Base-by-base conservation (phyloP, 2,888 invertebrate species). In the Hirtodrosophila alboralis region DNA sequence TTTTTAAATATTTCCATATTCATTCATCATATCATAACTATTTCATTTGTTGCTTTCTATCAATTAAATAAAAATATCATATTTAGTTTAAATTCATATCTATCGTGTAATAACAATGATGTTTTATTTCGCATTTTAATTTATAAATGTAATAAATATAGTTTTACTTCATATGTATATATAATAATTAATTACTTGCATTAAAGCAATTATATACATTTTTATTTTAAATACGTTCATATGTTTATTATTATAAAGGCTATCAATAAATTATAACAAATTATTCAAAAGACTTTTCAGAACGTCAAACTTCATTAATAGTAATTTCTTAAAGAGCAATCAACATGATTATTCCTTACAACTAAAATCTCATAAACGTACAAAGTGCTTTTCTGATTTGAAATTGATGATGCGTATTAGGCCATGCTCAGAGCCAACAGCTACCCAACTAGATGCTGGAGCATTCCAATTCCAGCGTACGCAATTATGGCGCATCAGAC, bases 391-490 rank as follows among this genome's bases (percentile, higher is more conserved):
- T 0, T 74, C 57, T 12, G 49, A 41, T 6, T 60, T 21, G 26
- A 80, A 87, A 31, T 78, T 54, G 2, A 87, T 21, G 10, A 90
- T 70, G 8, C 90, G 83, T 10, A 90, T 10, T 18, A 91, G 71
- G 12, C 90, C 90, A 58, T 89, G 88, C 53, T 90, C 89, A 43
- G 89, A 89, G 7, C 90, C 90, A 12, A 81, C 54, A 7, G 90
- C 90, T 37, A 87, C 51, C 57, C 88, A 81, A 21, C 73, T 51
- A 5, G 69, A 56, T 3, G 73, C 79, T 2, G 61, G 48, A 21
- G 37, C 18, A 67, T 91, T 91, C 34, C 78, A 71, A 74, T 91
- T 90, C 56, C 83, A 89, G 13, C 83, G 78, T 26, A 89, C 65
- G 6, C 72, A 71, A 58, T 88, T 91, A 10, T 87, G 71, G 4